Base-by-base conservation (phyloP, 2,888 invertebrate genomes). In the Meloe dianella region DNA sequence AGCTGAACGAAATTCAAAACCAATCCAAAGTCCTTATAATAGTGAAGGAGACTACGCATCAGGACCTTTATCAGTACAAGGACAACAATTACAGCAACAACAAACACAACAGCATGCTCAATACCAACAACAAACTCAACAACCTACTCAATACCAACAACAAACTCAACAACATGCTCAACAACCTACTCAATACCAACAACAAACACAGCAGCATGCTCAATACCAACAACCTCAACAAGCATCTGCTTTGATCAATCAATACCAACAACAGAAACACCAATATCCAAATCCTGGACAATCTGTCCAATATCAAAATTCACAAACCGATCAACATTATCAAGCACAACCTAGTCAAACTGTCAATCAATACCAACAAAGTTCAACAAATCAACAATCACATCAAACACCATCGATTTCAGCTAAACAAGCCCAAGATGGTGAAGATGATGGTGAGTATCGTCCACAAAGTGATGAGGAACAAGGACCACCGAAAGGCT, bases 401-500 rank as follows among this genome's bases (percentile, higher is more conserved):
- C 59, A 63, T n/a, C 29, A 30, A 17, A 14, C 51, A 62, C 2
- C 22, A 22, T 14, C 38, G 22, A 56, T 20, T 24, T 57, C 61
- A 71, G 22, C 65, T 10, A 41, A 73, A 24, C 57, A 56, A 22
- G 65, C 60, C 63, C 69, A 71, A 47, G 61, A 65, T 47, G 72
- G 73, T 2, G 73, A 75, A 64, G 72, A 72, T 64, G 70, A 73
- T 17, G 67, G 61, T 22, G 65, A 62, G 57, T 63, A 63, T n/a
- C 27, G 8, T 1, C 54, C 77, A 30, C 8, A 60, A 17, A 47
- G 29, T 20, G 76, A 84, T 68, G 87, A 87, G 78, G 80, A 80
- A 63, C 81, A 82, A 10, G 86, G 83, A 20, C 84, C 84, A 22
- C 91, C 91, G 60, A 87, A 87, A 76, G 91, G 91, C 61, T 92